A percentile compares a stretch with the other conserved stretches of the same genome.
Evolutionary conservation across 2,888 invertebrate genomes (phyloP).

Genomic region (Cantharis rustica): DNA sequence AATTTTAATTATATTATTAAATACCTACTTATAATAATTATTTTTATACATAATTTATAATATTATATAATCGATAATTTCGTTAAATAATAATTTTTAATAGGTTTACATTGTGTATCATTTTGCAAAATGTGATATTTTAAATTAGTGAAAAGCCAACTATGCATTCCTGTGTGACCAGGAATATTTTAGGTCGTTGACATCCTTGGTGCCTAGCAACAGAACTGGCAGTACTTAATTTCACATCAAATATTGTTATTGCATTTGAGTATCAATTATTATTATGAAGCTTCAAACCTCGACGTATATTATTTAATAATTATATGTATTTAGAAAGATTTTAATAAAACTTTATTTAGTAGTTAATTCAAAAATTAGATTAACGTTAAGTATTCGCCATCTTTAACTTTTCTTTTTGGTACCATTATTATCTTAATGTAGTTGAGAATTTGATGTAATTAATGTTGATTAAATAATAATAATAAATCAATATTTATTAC

Average conservation of each 20-base stretch:
- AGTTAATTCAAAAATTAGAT: no score
- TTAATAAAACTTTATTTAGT: background rate
- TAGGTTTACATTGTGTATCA: background rate
- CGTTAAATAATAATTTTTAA: background rate
- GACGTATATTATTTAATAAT: background rate
- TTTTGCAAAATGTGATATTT: background rate
- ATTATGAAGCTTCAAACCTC: background rate
- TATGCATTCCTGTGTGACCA: background rate
- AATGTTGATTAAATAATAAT: no score
- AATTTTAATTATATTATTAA: no score
- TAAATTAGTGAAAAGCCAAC: background rate
- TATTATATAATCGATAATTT: no score
- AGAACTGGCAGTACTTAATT: conserved; percentile 22
- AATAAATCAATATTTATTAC: no score
- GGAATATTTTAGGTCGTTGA: conserved; percentile 30
- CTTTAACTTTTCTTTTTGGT: background rate
- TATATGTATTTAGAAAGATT: background rate
- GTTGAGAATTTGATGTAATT: no score
- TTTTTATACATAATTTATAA: background rate
- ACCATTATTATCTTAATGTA: no score
- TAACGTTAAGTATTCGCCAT: background rate
- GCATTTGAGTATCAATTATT: conserved; percentile 22
- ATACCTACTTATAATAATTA: background rate
- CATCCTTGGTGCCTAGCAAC: conserved; percentile 31
- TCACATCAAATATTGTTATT: conserved; percentile 29